Base-by-base conservation (phyloP, 2,797 vertebrate genomes). In the Sebastolobus alascanus region DNA sequence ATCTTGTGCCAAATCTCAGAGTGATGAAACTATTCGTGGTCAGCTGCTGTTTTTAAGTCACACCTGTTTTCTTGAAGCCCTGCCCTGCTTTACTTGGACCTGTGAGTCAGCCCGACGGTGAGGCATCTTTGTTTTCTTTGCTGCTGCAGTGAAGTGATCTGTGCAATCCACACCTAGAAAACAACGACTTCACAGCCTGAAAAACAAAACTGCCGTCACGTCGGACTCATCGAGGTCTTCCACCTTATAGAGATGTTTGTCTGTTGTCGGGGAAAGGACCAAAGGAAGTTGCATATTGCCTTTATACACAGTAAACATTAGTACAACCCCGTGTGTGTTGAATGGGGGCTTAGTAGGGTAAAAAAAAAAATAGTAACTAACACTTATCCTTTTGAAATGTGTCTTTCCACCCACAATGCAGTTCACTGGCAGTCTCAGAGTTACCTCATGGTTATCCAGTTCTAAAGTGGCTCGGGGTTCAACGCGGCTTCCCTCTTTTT, bases 331-430 rank as follows among this genome's bases (percentile, higher is more conserved):
- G 81, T 69, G 54, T 68, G 50, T 80, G 56, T 43, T 65, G 37
- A 78, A n/a, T 22, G 35, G 20, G 29, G 20, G 10, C 7, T 33
- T 59, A 56, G 29, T 22, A 52, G 16, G n/a, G 27, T 31, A 25
- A 33, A 13, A 31, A 8, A 33, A 13, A 31, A 12, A 31, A 70
- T 20, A 55, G 35, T 40, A 82, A 78, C 9, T 80, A 87, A 87
- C 73, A 81, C 66, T 80, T 83, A 37, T 85, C 73, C 58, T 86
- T 76, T 82, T 94, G 94, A 94, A 94, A 94, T 92, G 91, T 50
- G 75, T 84, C 83, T 87, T 78, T 86, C 54, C 40, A 52, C 82
- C 69, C 64, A 72, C 18, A 61, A 38, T 84, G 77, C 68, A 85
- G 73, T 65, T 84, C 56, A 20, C 35, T 73, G 77, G 59, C 63